A percentile compares a stretch with the other conserved stretches of the same genome.
Evolutionary conservation across 2,888 invertebrate genomes (phyloP).

Genomic region (Scaptomyza flava): DNA sequence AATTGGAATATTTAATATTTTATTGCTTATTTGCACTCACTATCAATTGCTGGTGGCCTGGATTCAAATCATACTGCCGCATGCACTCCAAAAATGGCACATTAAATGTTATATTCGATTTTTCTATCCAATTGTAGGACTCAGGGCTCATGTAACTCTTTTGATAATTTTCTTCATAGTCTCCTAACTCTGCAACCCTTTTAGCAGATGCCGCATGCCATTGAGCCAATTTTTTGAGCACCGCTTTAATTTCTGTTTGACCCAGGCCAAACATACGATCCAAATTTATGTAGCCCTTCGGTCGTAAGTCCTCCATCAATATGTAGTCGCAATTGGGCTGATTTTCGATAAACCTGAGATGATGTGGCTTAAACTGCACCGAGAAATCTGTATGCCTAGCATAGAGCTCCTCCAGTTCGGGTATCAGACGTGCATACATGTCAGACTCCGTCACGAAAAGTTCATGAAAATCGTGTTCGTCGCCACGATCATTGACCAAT

Average conservation of each 20-base stretch:
- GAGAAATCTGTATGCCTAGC: slow-evolving; percentile 32
- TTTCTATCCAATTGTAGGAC: slow-evolving; percentile 44
- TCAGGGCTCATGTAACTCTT: slow-evolving; percentile 51
- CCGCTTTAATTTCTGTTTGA: slow-evolving; percentile 66
- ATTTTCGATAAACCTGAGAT: slow-evolving; percentile 49
- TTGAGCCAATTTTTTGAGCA: slow-evolving; percentile 74
- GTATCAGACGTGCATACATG: slow-evolving; percentile 75
- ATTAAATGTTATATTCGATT: slow-evolving; percentile 48
- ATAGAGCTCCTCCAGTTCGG: slow-evolving; percentile 73
- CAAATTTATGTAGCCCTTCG: slow-evolving; percentile 63
- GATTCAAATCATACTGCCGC: slow-evolving; percentile 49
- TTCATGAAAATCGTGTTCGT: slow-evolving; percentile 62
- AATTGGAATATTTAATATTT: not conserved
- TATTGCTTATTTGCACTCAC: slow-evolving; percentile 45
- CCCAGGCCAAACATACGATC: slow-evolving; percentile 70
- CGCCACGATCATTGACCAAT: slow-evolving; percentile 51
- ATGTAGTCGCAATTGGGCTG: slow-evolving; percentile 64
- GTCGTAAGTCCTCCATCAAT: slow-evolving; percentile 74
- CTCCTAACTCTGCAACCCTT: slow-evolving; percentile 56
- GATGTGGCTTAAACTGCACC: slow-evolving; percentile 66
- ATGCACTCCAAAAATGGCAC: slow-evolving; percentile 59
- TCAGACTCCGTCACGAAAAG: slow-evolving; percentile 59
- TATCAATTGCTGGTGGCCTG: slow-evolving; percentile 59
- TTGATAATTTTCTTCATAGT: slow-evolving; percentile 51
- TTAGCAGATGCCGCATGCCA: slow-evolving; percentile 81